phyloP scores from a whole-genome alignment of 2,113 vertebrate species.

The Eptesicus fuscus region DNA sequence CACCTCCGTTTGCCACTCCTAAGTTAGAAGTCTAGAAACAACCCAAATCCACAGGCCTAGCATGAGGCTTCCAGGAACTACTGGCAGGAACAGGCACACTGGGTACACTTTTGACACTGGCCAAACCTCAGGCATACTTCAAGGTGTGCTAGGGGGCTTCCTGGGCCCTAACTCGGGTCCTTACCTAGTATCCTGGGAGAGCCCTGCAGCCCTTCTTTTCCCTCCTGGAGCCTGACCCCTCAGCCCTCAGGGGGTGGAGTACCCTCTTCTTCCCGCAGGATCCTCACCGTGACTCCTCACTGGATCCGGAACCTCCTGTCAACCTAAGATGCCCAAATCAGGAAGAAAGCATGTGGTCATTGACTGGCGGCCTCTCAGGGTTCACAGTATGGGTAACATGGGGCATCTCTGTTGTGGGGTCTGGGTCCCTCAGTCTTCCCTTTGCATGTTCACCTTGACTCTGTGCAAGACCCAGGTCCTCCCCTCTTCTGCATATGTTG shows the following conservation, averaged over 20 bases:
- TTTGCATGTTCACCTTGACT: background rate
- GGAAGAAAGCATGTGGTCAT: background rate
- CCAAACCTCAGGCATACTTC: too few species aligned
- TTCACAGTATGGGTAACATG: too few species aligned
- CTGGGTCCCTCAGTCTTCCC: background rate
- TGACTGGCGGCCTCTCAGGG: too few species aligned
- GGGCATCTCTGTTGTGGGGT: background rate
- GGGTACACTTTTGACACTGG: too few species aligned
- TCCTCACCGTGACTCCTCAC: background rate
- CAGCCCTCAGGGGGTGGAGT: background rate
- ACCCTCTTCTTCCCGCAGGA: too few species aligned
- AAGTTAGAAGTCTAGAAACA: background rate
- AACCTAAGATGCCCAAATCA: background rate
- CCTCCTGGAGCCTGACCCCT: too few species aligned
- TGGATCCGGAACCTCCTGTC: background rate
- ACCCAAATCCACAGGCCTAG: background rate
- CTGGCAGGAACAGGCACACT: background rate
- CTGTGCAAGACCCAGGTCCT: too few species aligned
- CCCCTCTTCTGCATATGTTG: too few species aligned
- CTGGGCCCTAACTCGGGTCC: too few species aligned
- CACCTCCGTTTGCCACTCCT: background rate
- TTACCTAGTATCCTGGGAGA: too few species aligned
- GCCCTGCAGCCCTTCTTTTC: too few species aligned
- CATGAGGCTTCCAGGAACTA: background rate
- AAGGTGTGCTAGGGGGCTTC: too few species aligned